Percentiles rank a stretch among this genome's conserved stretches.
Conservation (phyloP, 2,888 invertebrate species). For the Eulithis prunata region DNA sequence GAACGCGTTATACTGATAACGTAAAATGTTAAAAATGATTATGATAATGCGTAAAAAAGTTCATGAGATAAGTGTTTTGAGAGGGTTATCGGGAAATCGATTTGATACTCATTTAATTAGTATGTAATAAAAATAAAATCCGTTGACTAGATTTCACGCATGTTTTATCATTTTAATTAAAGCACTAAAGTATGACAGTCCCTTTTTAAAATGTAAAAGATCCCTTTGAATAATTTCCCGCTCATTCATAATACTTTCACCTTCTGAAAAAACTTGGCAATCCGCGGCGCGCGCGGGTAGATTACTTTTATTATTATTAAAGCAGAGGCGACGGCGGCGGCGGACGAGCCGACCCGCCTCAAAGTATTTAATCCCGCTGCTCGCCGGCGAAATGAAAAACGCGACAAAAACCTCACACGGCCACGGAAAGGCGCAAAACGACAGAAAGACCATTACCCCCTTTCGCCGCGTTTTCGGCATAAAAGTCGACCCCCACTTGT, state of each 20-base stretch:
- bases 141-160: slow-evolving; percentile 5
- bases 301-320: slow-evolving; percentile 40
- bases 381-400: slow-evolving; percentile 40
- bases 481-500: slow-evolving; percentile 35
- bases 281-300: slow-evolving; percentile 27
- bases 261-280: slow-evolving; percentile 32
- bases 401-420: slow-evolving; percentile 39
- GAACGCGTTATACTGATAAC: slow-evolving; percentile 1
- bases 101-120: too few species aligned
- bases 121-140: background rate
- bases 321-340: slow-evolving; percentile 9
- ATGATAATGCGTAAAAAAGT: background rate
- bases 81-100: too few species aligned
- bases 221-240: slow-evolving; percentile 35
- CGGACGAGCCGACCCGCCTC: slow-evolving; percentile 23
- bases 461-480: slow-evolving; percentile 31
- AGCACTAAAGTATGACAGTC: slow-evolving; percentile 27
- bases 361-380: slow-evolving; percentile 40
- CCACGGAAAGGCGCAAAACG: slow-evolving; percentile 23
- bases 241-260: slow-evolving; percentile 36
- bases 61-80: too few species aligned
- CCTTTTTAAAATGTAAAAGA: slow-evolving; percentile 32
- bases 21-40: background rate
- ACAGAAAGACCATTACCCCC: slow-evolving; percentile 31
- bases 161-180: slow-evolving; percentile 35